phyloP scores from a whole-genome alignment of 2,113 vertebrate species.

The Rhinoderma darwinii region DNA sequence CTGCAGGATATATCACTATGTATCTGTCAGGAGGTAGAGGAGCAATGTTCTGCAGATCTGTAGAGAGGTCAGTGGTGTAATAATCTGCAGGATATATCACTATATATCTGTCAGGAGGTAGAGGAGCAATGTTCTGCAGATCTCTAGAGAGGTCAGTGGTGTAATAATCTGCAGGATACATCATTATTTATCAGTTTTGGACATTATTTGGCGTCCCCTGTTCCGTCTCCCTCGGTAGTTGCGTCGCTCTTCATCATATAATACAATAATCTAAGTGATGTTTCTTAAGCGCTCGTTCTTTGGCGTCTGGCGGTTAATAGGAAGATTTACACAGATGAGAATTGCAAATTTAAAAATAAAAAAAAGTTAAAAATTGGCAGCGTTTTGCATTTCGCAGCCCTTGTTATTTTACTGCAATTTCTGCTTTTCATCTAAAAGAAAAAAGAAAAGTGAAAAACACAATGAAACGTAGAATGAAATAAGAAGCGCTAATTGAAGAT shows the following conservation, averaged over 20 bases:
- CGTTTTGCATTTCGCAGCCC: background rate
- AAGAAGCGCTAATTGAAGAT: constrained; percentile 51
- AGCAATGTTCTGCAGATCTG: too few relatives aligned
- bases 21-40: background rate
- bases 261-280: background rate
- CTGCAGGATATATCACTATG: background rate
- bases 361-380: background rate
- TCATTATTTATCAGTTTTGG: background rate
- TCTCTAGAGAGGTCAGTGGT: background rate
- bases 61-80: too few relatives aligned
- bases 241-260: background rate
- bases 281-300: background rate
- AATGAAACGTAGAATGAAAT: constrained; percentile 48
- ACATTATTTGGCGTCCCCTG: too few relatives aligned
- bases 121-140: background rate
- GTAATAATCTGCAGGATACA: background rate
- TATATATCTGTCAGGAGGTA: background rate
- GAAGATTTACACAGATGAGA: background rate
- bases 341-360: background rate
- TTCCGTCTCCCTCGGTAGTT: background rate
- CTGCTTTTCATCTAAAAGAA: constrained; percentile 25
- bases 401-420: constrained; percentile 20
- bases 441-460: background rate
- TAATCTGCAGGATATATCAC: too few relatives aligned
- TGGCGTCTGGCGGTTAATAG: background rate